phyloP scores from a whole-genome alignment of 2,888 invertebrate genomes.

The Anthrax anthrax region DNA sequence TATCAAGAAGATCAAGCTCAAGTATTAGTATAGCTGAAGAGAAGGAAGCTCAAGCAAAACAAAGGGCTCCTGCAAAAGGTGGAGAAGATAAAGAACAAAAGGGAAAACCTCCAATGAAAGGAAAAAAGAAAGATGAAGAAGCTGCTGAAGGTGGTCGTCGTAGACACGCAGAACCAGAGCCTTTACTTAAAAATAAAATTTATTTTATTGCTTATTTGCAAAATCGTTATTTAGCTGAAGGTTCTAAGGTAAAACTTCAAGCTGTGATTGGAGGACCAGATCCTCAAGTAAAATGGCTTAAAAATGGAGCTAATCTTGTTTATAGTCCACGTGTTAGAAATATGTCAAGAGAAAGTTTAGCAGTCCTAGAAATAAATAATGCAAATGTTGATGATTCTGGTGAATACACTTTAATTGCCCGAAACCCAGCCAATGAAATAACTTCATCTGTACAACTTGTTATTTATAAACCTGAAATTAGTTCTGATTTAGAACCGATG shows the following conservation, averaged over 20 bases:
- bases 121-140: constrained; percentile 20
- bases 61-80: constrained; percentile 16
- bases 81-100: constrained; percentile 6
- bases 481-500: constrained; percentile 51
- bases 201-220: constrained; percentile 29
- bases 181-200: constrained; percentile 35
- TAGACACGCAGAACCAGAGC: constrained; percentile 30
- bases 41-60: constrained; percentile 11
- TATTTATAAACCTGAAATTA: constrained; percentile 42
- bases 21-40: constrained; percentile 14
- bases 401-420: constrained; percentile 63
- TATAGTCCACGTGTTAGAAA: constrained; percentile 29
- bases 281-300: constrained; percentile 59
- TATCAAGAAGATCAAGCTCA: constrained; percentile 28
- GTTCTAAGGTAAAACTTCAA: constrained; percentile 61
- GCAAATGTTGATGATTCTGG: constrained; percentile 56
- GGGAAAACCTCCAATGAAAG: constrained; percentile 17
- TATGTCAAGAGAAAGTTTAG: constrained; percentile 45
- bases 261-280: constrained; percentile 64
- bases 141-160: constrained; percentile 39
- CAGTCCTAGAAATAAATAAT: constrained; percentile 57
- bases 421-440: constrained; percentile 56
- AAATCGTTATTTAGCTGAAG: constrained; percentile 38
- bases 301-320: constrained; percentile 42
- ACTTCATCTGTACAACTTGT: constrained; percentile 55